These are phyloP conservation scores for Drosophila truncata DNA, from an alignment of 1,140 invertebrate genomes.

Conservation along the genomic window DNA sequence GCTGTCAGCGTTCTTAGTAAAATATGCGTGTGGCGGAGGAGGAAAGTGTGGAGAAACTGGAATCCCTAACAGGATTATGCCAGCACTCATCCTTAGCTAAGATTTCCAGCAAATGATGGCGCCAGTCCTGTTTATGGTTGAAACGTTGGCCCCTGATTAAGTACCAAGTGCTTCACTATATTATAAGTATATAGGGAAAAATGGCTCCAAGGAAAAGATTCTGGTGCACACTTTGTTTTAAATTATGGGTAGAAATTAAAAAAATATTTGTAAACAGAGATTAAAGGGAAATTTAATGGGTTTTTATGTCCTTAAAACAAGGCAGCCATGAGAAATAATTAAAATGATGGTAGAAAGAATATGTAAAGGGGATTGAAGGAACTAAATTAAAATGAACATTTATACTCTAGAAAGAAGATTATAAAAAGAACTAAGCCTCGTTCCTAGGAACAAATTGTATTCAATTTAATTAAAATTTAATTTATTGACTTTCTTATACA, in stretches of 20 bases:
- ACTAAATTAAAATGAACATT: not conserved
- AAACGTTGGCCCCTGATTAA: constrained; percentile 44
- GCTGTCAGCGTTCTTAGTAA: constrained; percentile 54
- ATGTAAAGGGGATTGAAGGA: too few species aligned
- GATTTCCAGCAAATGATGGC: constrained; percentile 47
- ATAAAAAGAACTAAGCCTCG: too few species aligned
- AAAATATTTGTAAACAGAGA: constrained; percentile 4
- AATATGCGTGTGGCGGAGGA: constrained; percentile 40
- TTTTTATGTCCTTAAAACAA: not conserved
- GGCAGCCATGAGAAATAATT: too few species aligned
- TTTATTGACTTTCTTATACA: not conserved
- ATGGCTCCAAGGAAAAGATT: not conserved
- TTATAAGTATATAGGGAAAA: not conserved
- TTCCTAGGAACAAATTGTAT: too few species aligned
- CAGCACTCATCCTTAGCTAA: constrained; percentile 1
- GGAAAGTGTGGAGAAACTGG: not conserved
- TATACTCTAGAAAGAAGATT: too few species aligned
- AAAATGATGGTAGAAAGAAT: not conserved
- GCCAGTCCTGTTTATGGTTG: constrained; percentile 65
- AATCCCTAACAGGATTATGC: constrained; percentile 34
- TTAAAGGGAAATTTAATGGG: not conserved
- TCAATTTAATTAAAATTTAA: not conserved
- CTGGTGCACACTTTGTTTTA: constrained; percentile 10
- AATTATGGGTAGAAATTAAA: constrained; percentile 11
- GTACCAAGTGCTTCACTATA: constrained; percentile 43